Evolutionary conservation across 2,888 invertebrate genomes (phyloP), one percentile per base, ranked within the genome.

Genomic region (Trisateles emortualis): DNA sequence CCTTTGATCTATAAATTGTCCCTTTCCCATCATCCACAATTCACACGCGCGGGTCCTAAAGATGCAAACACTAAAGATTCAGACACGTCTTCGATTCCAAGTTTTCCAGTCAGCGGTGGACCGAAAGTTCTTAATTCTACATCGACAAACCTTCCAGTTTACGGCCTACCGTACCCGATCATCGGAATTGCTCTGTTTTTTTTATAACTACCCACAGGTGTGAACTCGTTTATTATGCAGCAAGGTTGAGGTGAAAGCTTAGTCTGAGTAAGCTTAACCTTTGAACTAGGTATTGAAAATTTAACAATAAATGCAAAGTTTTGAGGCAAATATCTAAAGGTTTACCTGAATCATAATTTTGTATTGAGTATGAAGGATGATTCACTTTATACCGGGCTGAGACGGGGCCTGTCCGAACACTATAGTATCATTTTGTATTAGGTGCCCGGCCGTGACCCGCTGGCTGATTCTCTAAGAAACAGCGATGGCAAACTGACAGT

Each of bases 141-240:
- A 19, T 13, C 11, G 10, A n/a, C 24, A 33, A 45, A 51, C 33
- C 35, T 43, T 14, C 14, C 3, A 59, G 39, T 70, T 70, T 70
- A 70, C 49, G 43, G 56, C 52, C 10, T 30, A 45, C 44, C 49
- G 24, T 43, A 38, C 51, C 46, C 51, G 58, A 62, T 69, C 57
- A 69, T 66, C 44, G 56, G 60, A 59, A 69, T 66, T 51, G 60
- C 60, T 19, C 59, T 69, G 69, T 57, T 59, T 69, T 57, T 68
- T 69, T 66, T 39, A 57, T 64, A 47, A 55, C 41, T 14, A 14
- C 4, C 6, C 13, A 50, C 55, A 64, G 53, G 68, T 68, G 67
- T 46, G 51, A 59, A 59, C 41, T 49, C 22, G 1, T 50, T 54
- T 50, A 40, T 50, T 47, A 30, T 38, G 9, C 2, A 14, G n/a